Conservation (phyloP, 2,797 vertebrate genomes). For the Otus scops region DNA sequence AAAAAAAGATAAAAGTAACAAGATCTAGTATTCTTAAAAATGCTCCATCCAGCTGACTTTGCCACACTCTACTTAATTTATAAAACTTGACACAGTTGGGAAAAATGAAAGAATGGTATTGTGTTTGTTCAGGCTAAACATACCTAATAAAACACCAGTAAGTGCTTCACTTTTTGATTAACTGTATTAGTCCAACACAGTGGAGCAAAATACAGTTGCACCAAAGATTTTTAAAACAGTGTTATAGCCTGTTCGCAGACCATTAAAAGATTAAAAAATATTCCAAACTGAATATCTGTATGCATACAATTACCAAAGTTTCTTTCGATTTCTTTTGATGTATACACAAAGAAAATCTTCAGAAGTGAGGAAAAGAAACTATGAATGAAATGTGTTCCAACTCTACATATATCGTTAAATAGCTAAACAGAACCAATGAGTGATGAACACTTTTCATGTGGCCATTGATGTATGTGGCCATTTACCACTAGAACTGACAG, state of each 20-base stretch:
- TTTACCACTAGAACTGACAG: not conserved
- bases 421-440: not conserved
- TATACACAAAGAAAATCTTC: not conserved
- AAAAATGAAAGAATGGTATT: not conserved
- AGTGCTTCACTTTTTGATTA: not conserved
- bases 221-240: not conserved
- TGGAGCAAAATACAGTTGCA: not conserved
- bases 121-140: not conserved
- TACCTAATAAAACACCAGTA: not conserved
- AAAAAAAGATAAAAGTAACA: conserved; percentile 24
- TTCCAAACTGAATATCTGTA: not conserved
- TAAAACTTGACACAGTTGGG: not conserved
- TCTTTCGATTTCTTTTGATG: not conserved
- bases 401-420: not conserved
- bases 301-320: not conserved
- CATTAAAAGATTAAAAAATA: not conserved
- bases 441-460: not conserved
- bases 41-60: not conserved
- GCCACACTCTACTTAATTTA: not conserved
- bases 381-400: not conserved
- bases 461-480: not conserved
- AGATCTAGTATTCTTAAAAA: not conserved
- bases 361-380: not conserved
- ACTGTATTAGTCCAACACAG: not conserved
- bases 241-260: not conserved